Evolutionary conservation across 2,797 vertebrate genomes (phyloP).

Genomic region (Champsocephalus gunnari): DNA sequence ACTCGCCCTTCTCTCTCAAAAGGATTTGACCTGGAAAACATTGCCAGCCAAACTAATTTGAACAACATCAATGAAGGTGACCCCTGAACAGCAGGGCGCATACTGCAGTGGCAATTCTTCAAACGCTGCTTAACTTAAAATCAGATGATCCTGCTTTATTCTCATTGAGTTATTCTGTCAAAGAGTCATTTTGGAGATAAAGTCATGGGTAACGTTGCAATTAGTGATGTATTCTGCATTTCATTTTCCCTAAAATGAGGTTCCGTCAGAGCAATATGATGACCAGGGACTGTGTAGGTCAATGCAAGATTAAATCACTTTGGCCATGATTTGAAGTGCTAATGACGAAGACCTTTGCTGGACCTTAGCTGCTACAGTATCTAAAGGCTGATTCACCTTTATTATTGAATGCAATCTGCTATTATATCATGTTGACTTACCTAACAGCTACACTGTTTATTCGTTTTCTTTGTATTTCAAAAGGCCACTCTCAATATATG

Average conservation of each 20-base stretch:
- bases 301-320: slow-evolving; percentile 50
- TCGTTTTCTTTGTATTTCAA: slow-evolving; percentile 23
- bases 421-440: slow-evolving; percentile 21
- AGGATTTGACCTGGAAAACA: slow-evolving; percentile 57
- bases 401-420: slow-evolving; percentile 38
- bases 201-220: slow-evolving; percentile 62
- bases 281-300: slow-evolving; percentile 29
- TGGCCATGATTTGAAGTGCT: slow-evolving; percentile 67
- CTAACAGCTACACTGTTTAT: slow-evolving; percentile 24
- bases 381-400: slow-evolving; percentile 50
- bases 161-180: slow-evolving; percentile 53
- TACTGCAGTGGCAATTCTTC: slow-evolving; percentile 54
- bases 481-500: slow-evolving; percentile 12
- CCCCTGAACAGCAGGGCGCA: slow-evolving; percentile 62
- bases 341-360: slow-evolving; percentile 61
- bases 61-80: slow-evolving; percentile 71
- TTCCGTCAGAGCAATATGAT: slow-evolving; percentile 57
- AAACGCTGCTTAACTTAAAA: slow-evolving; percentile 56
- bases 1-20: background rate
- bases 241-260: slow-evolving; percentile 63
- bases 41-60: slow-evolving; percentile 61
- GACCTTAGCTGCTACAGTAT: slow-evolving; percentile 22
- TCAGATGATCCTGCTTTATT: slow-evolving; percentile 53
- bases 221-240: slow-evolving; percentile 64
- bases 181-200: slow-evolving; percentile 53